phyloP scores from a whole-genome alignment of 2,888 invertebrate species.

The Ernsta delagoae region DNA sequence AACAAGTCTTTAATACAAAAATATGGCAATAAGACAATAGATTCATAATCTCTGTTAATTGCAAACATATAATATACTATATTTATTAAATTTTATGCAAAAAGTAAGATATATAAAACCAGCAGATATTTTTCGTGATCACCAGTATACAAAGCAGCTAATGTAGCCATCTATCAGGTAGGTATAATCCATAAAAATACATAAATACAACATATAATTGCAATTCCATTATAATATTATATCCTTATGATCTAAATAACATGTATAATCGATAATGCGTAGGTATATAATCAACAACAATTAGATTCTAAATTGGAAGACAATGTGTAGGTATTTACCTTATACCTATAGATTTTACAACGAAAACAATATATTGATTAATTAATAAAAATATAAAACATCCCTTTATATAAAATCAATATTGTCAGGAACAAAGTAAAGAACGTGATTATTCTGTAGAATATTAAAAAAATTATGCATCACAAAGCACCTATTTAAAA shows the following conservation, averaged over 20 bases:
- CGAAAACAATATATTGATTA: neutral
- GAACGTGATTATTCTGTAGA: neutral
- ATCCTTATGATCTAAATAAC: conserved; percentile 47
- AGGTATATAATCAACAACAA: conserved; percentile 56
- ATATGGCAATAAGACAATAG: too few species aligned
- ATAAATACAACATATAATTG: conserved; percentile 16
- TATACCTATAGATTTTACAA: neutral
- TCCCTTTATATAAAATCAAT: neutral
- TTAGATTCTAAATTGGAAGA: conserved; percentile 39
- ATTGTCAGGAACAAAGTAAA: conserved; percentile 4
- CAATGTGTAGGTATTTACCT: neutral
- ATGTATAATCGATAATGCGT: conserved; percentile 47
- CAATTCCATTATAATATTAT: conserved; percentile 37
- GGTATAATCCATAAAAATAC: conserved; percentile 26
- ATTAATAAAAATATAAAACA: too few species aligned
- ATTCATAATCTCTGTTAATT: too few species aligned
- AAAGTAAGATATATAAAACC: too few species aligned
- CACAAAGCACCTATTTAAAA: neutral
- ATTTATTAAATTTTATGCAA: too few species aligned
- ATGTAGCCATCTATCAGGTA: too few species aligned
- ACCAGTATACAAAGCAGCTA: conserved; percentile 10
- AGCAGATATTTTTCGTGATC: neutral
- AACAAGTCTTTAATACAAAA: too few species aligned
- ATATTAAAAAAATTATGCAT: neutral
- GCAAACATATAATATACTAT: too few species aligned